These are phyloP conservation scores for Bos taurus DNA, from an alignment of 2,113 vertebrate species.

Conservation along the genomic window DNA sequence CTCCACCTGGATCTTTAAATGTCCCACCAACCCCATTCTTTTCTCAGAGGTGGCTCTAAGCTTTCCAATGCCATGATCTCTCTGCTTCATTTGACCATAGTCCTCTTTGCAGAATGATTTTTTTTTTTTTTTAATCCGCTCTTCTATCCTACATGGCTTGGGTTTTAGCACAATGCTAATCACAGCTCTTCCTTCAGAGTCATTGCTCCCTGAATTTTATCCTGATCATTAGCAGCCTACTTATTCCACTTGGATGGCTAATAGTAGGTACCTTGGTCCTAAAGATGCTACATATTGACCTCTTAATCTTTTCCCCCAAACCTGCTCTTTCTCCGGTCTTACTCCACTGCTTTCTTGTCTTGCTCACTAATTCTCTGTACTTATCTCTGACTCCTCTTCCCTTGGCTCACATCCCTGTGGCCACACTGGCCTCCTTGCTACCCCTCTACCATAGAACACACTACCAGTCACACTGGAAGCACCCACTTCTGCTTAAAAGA, in stretches of 20 bases:
- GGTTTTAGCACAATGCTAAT: accelerated
- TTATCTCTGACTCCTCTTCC: accelerated
- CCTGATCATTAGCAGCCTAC: background rate
- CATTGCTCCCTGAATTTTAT: background rate
- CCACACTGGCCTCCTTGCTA: too few species aligned
- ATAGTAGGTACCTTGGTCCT: accelerated
- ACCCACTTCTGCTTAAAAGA: background rate
- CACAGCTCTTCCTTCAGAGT: background rate
- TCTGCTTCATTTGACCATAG: accelerated
- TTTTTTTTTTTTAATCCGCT: background rate
- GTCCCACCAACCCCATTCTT: background rate
- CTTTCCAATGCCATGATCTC: background rate
- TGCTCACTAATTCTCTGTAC: background rate
- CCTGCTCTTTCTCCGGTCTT: background rate
- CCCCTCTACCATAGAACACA: background rate
- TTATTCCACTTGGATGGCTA: background rate
- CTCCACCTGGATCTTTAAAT: background rate
- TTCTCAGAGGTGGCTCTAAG: background rate
- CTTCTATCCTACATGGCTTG: background rate
- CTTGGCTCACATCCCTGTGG: background rate
- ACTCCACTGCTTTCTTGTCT: background rate
- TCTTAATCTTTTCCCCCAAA: background rate
- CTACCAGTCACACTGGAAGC: background rate
- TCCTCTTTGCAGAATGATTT: background rate
- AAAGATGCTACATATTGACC: background rate